A percentile compares a stretch with the other conserved stretches of the same genome.
These are phyloP conservation scores for Reticulitermes speratus DNA, from an alignment of 1,140 invertebrate genomes.

Conservation along the genomic window DNA sequence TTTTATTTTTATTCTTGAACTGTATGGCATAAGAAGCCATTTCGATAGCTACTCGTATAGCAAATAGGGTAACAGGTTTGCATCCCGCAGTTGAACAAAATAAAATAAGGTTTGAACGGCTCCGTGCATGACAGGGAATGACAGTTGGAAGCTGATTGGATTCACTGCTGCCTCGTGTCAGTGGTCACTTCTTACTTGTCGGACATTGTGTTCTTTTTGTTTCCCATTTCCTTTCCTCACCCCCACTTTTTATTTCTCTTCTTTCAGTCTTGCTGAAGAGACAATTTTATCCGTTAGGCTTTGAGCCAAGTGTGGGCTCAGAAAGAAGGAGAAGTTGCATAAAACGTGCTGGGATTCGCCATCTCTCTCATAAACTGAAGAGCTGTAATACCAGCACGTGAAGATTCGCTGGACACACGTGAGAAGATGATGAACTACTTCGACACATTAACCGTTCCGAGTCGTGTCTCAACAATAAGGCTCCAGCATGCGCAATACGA, in stretches of 20 bases:
- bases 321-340: not conserved
- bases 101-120: not conserved
- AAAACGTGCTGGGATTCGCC: not conserved
- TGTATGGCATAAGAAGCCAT: not conserved
- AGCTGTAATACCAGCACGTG: not conserved
- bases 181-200: not conserved
- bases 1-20: not conserved
- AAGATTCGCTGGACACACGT: not conserved
- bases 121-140: not conserved
- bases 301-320: not conserved
- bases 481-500: no score
- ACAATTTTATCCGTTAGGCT: constrained; percentile 1
- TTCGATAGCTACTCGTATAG: not conserved
- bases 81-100: not conserved
- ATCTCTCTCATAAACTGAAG: not conserved
- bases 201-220: not conserved
- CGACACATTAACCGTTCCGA: not conserved
- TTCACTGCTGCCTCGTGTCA: not conserved
- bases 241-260: not conserved
- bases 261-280: constrained; percentile 3
- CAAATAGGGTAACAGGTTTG: constrained; percentile 8
- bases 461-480: not conserved
- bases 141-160: not conserved
- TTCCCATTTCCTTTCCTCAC: not conserved
- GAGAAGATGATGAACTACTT: not conserved